Evolutionary conservation across 2,888 invertebrate species (phyloP), one percentile per base, ranked within the genome.

Genomic region (Heliconius ethilla): DNA sequence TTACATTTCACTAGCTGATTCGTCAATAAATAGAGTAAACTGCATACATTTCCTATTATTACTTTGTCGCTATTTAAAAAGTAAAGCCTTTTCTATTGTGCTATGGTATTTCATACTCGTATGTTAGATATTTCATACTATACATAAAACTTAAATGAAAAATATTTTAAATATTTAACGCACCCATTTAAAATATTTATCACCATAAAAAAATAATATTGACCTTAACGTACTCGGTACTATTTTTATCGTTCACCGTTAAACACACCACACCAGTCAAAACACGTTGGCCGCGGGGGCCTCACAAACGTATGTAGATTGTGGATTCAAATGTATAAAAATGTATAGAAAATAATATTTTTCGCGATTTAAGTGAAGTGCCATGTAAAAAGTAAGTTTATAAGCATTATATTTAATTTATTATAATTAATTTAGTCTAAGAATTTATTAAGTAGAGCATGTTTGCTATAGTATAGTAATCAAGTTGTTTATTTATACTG

Each of bases 201-300:
- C 29, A 75, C 45, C 33, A 62, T 62, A 59, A 66, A 22, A 22
- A 51, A 40, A 59, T 73, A 22, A 18, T 77, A 77, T 72, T 74
- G 82, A 78, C 84, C 84, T 85, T 84, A 85, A 87, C 86, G 85
- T 85, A 82, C 80, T 82, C 22, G 4, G 75, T 72, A 80, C 82
- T 90, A 89, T 91, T 90, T 91, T 91, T 91, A 90, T 90, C 90
- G 88, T 86, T 86, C 82, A 86, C 89, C 86, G 89, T 89, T 90
- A 90, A 51, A 87, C 83, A 63, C 67, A 84, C 81, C 83, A 63
- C 67, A 84, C 81, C 77, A 82, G 83, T 83, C 83, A 82, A 81
- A 82, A 82, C 79, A 79, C 81, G 79, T 79, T 75, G 79, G 78
- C 72, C 81, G 83, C 79, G 82, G 81, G 81, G 79, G 83, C 84